Evolutionary conservation across 2,888 invertebrate species (phyloP).

Genomic region (Polyommatus iphigenia): DNA sequence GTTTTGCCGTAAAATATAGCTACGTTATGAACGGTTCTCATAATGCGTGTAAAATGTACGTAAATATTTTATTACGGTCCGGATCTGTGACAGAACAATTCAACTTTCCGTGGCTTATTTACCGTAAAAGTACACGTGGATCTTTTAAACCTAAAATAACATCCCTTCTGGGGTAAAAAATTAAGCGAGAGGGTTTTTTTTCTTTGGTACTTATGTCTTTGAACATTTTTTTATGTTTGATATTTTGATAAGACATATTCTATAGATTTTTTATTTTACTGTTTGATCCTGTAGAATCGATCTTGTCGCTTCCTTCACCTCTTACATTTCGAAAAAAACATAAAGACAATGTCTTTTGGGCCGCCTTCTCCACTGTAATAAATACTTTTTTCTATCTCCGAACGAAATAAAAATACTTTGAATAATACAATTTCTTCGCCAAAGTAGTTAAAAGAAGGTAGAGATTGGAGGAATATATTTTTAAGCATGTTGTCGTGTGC

Average conservation of each 20-base stretch:
- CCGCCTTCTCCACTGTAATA: no score
- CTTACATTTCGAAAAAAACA: no score
- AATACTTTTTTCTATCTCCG: not conserved
- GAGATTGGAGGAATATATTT: not conserved
- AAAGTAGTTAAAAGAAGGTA: not conserved
- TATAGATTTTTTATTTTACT: no score
- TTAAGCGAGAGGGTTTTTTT: not conserved
- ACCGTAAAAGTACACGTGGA: not conserved
- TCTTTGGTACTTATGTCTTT: not conserved
- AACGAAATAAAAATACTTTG: not conserved
- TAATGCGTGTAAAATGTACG: constrained; percentile 23
- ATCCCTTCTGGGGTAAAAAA: not conserved
- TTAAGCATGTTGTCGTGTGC: constrained; percentile 2
- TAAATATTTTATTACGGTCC: constrained; percentile 24
- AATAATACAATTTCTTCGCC: not conserved
- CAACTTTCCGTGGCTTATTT: not conserved
- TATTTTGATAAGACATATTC: not conserved
- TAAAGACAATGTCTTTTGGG: no score
- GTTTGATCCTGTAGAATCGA: no score
- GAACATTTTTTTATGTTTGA: not conserved
- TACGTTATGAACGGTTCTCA: constrained; percentile 7
- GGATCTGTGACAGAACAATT: constrained; percentile 3
- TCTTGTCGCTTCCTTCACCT: no score
- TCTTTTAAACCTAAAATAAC: not conserved
- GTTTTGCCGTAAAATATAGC: constrained; percentile 23